phyloP scores from a whole-genome alignment of 53 echinoderm and acorn worm species.

The Echinarachnius parma region DNA sequence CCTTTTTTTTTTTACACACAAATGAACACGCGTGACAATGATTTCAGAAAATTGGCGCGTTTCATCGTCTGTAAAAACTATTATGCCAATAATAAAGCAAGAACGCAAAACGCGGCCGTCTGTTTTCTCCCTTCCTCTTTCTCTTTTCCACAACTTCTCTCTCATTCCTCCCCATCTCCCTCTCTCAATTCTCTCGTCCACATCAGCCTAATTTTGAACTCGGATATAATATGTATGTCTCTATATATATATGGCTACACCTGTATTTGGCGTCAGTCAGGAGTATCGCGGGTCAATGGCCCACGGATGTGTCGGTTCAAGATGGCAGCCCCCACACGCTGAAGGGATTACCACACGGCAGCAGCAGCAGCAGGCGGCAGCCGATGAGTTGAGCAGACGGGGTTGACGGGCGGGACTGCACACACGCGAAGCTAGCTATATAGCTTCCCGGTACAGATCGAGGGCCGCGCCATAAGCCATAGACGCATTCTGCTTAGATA shows the following conservation, averaged over 20 bases:
- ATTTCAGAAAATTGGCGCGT: conserved; percentile 18
- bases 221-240: too few species aligned
- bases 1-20: too few species aligned
- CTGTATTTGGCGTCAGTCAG: conserved; percentile 42
- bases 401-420: too few species aligned
- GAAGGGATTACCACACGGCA: conserved; percentile 35
- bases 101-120: conserved; percentile 46
- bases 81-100: conserved; percentile 48
- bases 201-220: conserved; percentile 37
- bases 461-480: too few species aligned
- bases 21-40: neutral
- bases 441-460: too few species aligned
- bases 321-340: conserved; percentile 36
- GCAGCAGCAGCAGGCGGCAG: conserved; percentile 9
- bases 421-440: conserved; percentile 31
- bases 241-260: conserved; percentile 24
- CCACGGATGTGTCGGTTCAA: conserved; percentile 34
- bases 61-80: conserved; percentile 41
- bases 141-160: too few species aligned
- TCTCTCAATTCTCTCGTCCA: too few species aligned
- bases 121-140: conserved; percentile 27
- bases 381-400: conserved; percentile 17
- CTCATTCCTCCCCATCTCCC: too few species aligned
- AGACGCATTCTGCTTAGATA: too few species aligned
- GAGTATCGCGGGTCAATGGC: conserved; percentile 48